Conservation (phyloP, 2,888 invertebrate genomes). For the Agrotis puta region DNA sequence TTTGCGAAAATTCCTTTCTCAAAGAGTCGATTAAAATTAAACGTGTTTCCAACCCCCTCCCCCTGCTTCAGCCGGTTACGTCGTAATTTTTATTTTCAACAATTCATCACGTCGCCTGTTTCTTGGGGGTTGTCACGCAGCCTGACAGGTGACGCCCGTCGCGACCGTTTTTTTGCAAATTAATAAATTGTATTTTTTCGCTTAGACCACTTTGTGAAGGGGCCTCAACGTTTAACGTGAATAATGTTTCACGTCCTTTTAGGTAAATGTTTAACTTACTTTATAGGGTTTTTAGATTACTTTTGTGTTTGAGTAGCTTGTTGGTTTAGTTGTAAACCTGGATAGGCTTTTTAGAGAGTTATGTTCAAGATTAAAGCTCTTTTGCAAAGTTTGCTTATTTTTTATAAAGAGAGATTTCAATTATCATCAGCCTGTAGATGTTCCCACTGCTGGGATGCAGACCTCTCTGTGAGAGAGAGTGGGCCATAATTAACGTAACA, state of each 20-base stretch:
- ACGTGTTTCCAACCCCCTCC: conserved; percentile 74
- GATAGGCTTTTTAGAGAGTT: neutral
- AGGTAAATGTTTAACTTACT: conserved; percentile 65
- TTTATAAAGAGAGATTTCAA: no score
- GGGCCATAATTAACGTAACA: no score
- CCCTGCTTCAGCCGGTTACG: conserved; percentile 76
- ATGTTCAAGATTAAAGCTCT: neutral
- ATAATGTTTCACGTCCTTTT: conserved; percentile 64
- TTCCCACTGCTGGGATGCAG: no score
- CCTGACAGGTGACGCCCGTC: conserved; percentile 82
- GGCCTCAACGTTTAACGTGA: conserved; percentile 66
- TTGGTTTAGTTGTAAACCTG: neutral
- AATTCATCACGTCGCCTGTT: conserved; percentile 83
- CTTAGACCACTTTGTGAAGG: conserved; percentile 71
- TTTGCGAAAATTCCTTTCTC: conserved; percentile 65
- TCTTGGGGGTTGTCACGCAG: conserved; percentile 75
- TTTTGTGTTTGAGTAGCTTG: conserved; percentile 44
- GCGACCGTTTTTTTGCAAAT: conserved; percentile 77
- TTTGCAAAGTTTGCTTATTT: no score
- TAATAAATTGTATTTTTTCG: conserved; percentile 81
- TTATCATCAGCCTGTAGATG: no score
- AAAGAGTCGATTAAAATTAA: conserved; percentile 82
- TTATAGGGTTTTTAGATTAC: conserved; percentile 59
- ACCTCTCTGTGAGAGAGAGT: no score
- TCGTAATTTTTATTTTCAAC: conserved; percentile 86